Percentiles rank a stretch among this genome's conserved stretches.
Conservation (phyloP, 1,140 invertebrate species). For the Batillaria attramentaria region DNA sequence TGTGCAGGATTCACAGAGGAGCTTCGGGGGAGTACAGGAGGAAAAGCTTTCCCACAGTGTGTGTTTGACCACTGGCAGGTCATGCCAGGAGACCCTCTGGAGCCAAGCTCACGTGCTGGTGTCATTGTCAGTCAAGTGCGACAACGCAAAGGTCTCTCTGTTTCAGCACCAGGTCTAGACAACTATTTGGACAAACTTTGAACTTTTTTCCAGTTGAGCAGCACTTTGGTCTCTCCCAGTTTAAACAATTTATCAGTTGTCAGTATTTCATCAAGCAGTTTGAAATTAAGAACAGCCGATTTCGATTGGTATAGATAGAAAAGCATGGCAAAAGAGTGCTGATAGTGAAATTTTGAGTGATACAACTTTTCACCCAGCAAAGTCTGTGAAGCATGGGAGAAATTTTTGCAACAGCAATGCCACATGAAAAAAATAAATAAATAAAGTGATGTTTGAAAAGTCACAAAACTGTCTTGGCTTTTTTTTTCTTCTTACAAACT, state of each 20-base stretch:
- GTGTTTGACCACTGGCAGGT: constrained; percentile 99
- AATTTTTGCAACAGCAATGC: too few species aligned
- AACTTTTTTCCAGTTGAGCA: background rate
- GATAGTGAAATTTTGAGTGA: background rate
- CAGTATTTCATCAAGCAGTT: background rate
- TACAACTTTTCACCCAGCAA: too few species aligned
- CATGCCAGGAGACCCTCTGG: constrained; percentile 94
- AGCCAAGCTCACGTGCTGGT: constrained; percentile 84
- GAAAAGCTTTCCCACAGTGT: constrained; percentile 99
- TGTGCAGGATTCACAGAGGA: constrained; percentile 92
- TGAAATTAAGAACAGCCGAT: background rate
- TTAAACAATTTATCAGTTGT: background rate
- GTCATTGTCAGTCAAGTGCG: constrained; percentile 92
- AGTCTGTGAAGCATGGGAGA: too few species aligned
- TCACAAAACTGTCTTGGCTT: too few species aligned
- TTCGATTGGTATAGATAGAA: background rate
- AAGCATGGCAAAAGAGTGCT: background rate
- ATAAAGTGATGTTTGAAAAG: too few species aligned
- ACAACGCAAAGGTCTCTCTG: constrained; percentile 98
- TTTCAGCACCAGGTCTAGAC: constrained; percentile 74
- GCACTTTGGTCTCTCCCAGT: background rate
- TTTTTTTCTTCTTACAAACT: too few species aligned
- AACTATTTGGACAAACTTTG: constrained; percentile 68
- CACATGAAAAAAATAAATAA: too few species aligned
- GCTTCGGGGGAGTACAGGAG: constrained; percentile 97